Base-by-base conservation (phyloP, 2,888 invertebrate species). In the Timema cristinae region DNA sequence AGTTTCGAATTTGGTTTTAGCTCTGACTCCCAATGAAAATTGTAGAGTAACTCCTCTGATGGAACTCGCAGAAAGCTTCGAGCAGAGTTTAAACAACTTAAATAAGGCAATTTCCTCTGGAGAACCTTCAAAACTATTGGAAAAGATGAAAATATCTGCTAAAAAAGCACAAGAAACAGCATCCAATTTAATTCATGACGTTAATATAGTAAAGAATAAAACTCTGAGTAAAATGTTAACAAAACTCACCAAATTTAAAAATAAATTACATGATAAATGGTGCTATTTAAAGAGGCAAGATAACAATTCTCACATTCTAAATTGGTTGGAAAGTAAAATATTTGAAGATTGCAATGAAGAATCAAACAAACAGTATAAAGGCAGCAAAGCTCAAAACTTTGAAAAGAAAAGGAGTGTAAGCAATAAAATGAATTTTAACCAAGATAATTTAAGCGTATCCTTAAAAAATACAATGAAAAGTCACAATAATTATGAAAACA, bases 111-210 rank as follows among this genome's bases (percentile, higher is more conserved):
- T 63, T 15, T 1, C 48, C 47, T 48, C 63, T 13, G 48, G 48
- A 48, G 32, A 63, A 48, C 48, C 63, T 48, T 47, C 63, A 63
- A 32, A 63, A 48, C 48, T 63, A 48, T 32, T 63, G 63, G 48
- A 63, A 15, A 63, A 63, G 8, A 63, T 63, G 63, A 63, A 63
- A 63, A 63, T 63, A 48, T 63, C 63, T 63, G 63, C 48, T 47
- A 63, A 63, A 10, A 63, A 63, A 32, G 48, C 48, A 48, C 32
- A 63, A n/a, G 63, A 63, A 63, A 63, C 63, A 11, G 11, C 48
- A 48, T 32, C 32, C 32, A 32, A 48, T 63, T 48, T 63, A 32
- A 32, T 48, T 32, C 32, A 63, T 48, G 63, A 63, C 0, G 63
- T n/a, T 48, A 63, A 48, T 63, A 6, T 8, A 4, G 32, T 32